Base-by-base conservation (phyloP, 1,140 invertebrate species). In the Diuraphis noxia region DNA sequence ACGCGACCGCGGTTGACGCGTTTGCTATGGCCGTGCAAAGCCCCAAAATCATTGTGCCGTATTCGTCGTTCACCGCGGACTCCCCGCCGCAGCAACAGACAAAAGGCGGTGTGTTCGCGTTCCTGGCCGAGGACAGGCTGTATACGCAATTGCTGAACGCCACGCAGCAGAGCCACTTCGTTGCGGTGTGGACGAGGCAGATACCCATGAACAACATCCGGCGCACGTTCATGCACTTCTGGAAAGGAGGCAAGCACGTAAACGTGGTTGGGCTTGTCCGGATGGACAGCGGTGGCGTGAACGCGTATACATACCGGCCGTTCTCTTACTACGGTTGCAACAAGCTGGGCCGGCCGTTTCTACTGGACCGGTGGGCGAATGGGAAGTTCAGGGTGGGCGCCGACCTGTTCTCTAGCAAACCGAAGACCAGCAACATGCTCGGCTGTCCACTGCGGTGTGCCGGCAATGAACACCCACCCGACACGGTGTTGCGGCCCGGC, bases 381-480 rank as follows among this genome's bases (percentile, higher is more conserved):
- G 72, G 34, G 1, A 23, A 23, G 23, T 91, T 91, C 34, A 13
- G 1, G 23, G 6, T 5, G 17, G 34, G 41, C 6, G 6, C 10
- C 7, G 63, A 92, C 34, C 72, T 91, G 34, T 81, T 91, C 49
- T 91, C 63, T 1, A 1, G 36, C 30, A 43, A 38, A 6, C 30
- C 79, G 5, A 92, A 91, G 19, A 87, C 38, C 13, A 34, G 56
- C 19, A 92, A 92, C 56, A 92, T 92, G 84, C 88, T 87, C 17
- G 92, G 86, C 9, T 92, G 92, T 49, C 72, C 90, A 1, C 52
- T 92, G 0, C 88, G 82, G 40, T 87, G 88, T 10, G 46, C 92
- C 19, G 92, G 91, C n/a, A 91, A 92, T 21, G 82, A 92, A 36
- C 92, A 92, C 1, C 91, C 92, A 4, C 92, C 92, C 0, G 92